These are phyloP conservation scores for Bathynomus jamesi DNA, from an alignment of 1,140 invertebrate genomes.

Conservation along the genomic window DNA sequence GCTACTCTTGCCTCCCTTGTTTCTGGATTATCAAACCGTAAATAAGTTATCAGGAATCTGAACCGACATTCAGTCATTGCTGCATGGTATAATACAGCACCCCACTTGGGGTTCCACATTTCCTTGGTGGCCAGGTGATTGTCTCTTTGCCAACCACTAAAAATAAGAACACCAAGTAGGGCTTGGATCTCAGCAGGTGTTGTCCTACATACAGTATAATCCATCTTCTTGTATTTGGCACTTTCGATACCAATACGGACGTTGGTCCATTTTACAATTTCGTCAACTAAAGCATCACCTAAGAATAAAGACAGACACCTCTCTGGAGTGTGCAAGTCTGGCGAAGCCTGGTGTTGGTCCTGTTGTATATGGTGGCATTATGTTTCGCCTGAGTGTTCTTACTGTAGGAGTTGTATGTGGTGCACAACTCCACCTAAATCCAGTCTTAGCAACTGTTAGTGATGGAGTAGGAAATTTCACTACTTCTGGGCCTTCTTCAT, in stretches of 20 bases:
- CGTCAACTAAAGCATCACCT: neutral
- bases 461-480: neutral
- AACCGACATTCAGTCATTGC: slow-evolving; percentile 17
- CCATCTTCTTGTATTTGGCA: slow-evolving; percentile 2
- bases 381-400: neutral
- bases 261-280: slow-evolving; percentile 12
- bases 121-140: slow-evolving; percentile 8
- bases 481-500: neutral
- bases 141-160: slow-evolving; percentile 13
- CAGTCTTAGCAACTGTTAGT: no score
- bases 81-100: slow-evolving; percentile 7
- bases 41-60: slow-evolving; percentile 5
- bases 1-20: slow-evolving; percentile 22
- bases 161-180: slow-evolving; percentile 15
- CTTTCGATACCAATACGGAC: neutral
- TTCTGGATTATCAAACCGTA: slow-evolving; percentile 37
- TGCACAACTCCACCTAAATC: neutral
- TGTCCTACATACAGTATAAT: neutral
- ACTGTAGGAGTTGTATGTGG: neutral
- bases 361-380: neutral
- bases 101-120: slow-evolving; percentile 13
- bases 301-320: slow-evolving; percentile 10
- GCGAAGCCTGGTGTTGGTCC: neutral
- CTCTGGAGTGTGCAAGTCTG: neutral
- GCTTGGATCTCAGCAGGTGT: slow-evolving; percentile 9